Percentiles rank a stretch among this genome's conserved stretches.
These are phyloP conservation scores for Cnemophilus loriae DNA, from an alignment of 2,113 vertebrate species.

Conservation along the genomic window DNA sequence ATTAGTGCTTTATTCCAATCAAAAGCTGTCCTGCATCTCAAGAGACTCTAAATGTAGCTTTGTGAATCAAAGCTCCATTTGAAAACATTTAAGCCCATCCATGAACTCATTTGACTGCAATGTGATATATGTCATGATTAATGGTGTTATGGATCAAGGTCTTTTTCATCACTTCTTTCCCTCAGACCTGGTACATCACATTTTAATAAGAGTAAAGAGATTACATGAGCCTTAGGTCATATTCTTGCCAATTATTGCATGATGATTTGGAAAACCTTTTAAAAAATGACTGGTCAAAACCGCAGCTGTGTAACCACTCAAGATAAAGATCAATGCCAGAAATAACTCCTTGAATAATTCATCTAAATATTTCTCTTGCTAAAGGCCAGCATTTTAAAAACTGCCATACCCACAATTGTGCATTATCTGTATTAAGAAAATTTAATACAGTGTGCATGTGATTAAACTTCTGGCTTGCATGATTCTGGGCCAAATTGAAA, in stretches of 20 bases:
- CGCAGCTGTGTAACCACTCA: slow-evolving; percentile 33
- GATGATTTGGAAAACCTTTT: not conserved
- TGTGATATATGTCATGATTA: not conserved
- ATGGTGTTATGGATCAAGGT: not conserved
- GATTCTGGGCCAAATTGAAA: slow-evolving; percentile 2
- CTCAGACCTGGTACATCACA: not conserved
- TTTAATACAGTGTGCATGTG: not conserved
- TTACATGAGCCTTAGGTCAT: not conserved
- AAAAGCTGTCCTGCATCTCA: not conserved
- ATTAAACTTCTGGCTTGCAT: not conserved
- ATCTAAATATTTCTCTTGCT: not conserved
- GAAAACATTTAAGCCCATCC: not conserved
- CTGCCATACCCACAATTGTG: not conserved
- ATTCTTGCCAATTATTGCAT: not conserved
- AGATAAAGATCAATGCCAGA: slow-evolving; percentile 1
- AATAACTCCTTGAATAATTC: slow-evolving; percentile 21
- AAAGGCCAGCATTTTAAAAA: not conserved
- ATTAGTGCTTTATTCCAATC: not conserved
- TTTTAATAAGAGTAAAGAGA: slow-evolving; percentile 14
- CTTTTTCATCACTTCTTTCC: not conserved
- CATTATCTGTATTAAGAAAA: not conserved
- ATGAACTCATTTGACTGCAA: not conserved
- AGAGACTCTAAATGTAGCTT: not conserved
- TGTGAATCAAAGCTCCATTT: not conserved
- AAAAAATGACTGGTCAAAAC: slow-evolving; percentile 17